phyloP scores from a whole-genome alignment of 2,113 vertebrate species.

The Halichoeres trimaculatus region DNA sequence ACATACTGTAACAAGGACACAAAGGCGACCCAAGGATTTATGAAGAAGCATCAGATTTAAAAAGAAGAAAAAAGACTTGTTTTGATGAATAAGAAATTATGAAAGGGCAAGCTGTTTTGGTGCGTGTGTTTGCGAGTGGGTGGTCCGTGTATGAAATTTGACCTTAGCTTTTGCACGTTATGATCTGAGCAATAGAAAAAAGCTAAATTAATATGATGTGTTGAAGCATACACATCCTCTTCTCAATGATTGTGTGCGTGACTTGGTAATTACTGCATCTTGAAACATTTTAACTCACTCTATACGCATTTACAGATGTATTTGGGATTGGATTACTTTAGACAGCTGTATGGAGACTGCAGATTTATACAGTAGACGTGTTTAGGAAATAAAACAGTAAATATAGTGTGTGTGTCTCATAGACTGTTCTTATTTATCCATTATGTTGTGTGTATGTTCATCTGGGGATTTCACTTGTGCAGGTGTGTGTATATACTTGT shows the following conservation, averaged over 20 bases:
- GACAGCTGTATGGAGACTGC: slow-evolving; percentile 39
- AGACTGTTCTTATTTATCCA: no score
- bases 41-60: neutral
- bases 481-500: slow-evolving; percentile 1
- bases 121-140: no score
- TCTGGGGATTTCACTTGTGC: neutral
- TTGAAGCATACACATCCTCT: neutral
- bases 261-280: neutral
- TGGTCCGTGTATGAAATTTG: no score
- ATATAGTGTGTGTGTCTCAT: slow-evolving; percentile 18
- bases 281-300: slow-evolving; percentile 27
- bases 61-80: neutral
- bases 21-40: neutral
- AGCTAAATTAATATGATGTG: neutral
- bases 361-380: slow-evolving; percentile 43
- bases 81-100: neutral
- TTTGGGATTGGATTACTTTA: slow-evolving; percentile 36
- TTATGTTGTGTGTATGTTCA: no score
- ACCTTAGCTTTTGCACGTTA: no score
- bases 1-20: slow-evolving; percentile 5
- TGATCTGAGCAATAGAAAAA: no score
- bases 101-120: neutral
- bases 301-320: slow-evolving; percentile 32
- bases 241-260: no score
- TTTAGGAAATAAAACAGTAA: slow-evolving; percentile 31